phyloP scores from a whole-genome alignment of 2,113 vertebrate genomes.

The Formicarius rufipectus region DNA sequence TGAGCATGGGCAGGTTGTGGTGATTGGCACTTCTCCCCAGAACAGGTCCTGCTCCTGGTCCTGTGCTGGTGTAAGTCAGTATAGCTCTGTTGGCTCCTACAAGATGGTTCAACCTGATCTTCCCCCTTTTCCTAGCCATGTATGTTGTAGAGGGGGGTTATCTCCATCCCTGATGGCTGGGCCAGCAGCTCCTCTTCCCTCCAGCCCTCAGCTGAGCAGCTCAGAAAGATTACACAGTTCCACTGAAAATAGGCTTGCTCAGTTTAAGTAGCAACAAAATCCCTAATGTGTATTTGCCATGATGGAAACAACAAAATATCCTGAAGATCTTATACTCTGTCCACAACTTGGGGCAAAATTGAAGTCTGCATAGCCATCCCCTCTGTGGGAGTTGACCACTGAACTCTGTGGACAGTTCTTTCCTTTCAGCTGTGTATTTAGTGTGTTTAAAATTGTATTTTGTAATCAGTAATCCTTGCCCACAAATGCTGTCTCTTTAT shows the following conservation, averaged over 20 bases:
- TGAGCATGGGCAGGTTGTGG: not conserved
- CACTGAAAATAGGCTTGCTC: not conserved
- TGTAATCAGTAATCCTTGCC: not conserved
- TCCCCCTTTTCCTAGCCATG: accelerated
- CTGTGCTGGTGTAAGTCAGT: not conserved
- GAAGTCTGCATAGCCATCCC: not conserved
- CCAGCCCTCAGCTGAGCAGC: not conserved
- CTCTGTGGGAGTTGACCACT: not conserved
- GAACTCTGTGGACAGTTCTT: not conserved
- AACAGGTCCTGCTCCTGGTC: not conserved
- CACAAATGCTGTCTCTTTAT: not conserved
- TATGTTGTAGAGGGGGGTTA: accelerated
- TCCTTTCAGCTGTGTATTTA: not conserved
- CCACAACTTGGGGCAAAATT: not conserved
- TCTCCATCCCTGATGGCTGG: not conserved
- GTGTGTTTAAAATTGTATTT: not conserved
- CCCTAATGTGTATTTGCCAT: not conserved
- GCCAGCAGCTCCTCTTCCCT: not conserved
- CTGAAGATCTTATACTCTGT: not conserved
- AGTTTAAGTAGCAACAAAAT: not conserved
- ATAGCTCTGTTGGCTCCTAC: not conserved
- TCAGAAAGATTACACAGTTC: not conserved
- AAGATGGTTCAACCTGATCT: not conserved
- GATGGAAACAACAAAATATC: not conserved
- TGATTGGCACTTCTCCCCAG: not conserved